Evolutionary conservation across 2,113 vertebrate genomes (phyloP).

Genomic region (Psittacula cyanocephala): DNA sequence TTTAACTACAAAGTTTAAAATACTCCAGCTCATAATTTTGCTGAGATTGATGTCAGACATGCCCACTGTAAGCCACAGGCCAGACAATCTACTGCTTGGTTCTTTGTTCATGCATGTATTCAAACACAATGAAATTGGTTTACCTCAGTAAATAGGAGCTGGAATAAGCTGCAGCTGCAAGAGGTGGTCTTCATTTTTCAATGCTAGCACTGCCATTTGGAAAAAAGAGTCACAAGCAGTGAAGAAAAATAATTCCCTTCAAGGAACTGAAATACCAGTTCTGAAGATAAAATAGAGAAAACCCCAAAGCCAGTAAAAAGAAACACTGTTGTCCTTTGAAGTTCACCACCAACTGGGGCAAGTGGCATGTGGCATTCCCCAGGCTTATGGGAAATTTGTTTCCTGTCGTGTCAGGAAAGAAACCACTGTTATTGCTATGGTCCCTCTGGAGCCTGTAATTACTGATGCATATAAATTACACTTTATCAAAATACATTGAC

Average conservation of each 20-base stretch:
- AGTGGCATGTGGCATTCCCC: not conserved
- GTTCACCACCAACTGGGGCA: slow-evolving; percentile 22
- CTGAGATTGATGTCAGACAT: not conserved
- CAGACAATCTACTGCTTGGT: not conserved
- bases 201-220: not conserved
- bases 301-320: not conserved
- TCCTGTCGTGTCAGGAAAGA: not conserved
- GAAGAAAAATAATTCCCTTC: not conserved
- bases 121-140: not conserved
- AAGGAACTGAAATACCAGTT: not conserved
- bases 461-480: not conserved
- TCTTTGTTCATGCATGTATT: not conserved
- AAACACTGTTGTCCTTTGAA: not conserved
- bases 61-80: not conserved
- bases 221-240: not conserved
- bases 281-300: slow-evolving; percentile 12
- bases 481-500: not conserved
- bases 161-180: slow-evolving; percentile 12
- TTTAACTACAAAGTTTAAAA: not conserved
- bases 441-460: not conserved
- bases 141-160: not conserved
- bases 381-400: slow-evolving; percentile 13
- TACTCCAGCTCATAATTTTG: not conserved
- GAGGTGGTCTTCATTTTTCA: slow-evolving; percentile 18
- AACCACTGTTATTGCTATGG: not conserved